A percentile compares a stretch with the other conserved stretches of the same genome.
These are phyloP conservation scores for Ophonus ardosiacus DNA, from an alignment of 2,888 invertebrate species.

Conservation along the genomic window DNA sequence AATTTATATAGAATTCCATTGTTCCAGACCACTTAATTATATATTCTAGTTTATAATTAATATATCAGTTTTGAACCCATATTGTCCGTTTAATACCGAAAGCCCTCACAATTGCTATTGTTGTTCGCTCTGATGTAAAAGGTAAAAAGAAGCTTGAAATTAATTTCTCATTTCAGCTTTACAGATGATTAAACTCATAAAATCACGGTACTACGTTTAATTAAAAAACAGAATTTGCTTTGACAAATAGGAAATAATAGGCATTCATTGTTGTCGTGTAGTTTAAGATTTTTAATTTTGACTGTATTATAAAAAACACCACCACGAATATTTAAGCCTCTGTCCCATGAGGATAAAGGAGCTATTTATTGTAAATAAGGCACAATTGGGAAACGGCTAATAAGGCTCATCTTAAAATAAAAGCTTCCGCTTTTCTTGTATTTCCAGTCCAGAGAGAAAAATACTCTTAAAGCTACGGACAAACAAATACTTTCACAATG, in stretches of 20 bases:
- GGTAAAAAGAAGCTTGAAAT: not conserved
- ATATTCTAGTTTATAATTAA: not conserved
- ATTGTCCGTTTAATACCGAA: not conserved
- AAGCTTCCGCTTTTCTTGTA: conserved; percentile 22
- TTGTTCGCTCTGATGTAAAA: not conserved
- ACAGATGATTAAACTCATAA: not conserved
- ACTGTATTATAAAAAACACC: not conserved
- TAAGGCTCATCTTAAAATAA: conserved; percentile 34
- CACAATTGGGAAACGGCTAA: conserved; percentile 24
- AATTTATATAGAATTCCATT: too few relatives aligned
- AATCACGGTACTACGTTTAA: not conserved
- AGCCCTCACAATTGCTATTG: not conserved
- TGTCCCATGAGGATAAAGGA: conserved; percentile 10
- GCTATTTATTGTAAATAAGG: conserved; percentile 24
- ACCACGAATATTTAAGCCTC: conserved; percentile 14
- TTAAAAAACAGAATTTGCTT: not conserved
- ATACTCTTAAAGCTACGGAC: not conserved
- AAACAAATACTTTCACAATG: not conserved
- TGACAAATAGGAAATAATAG: conserved; percentile 1
- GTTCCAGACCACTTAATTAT: not conserved
- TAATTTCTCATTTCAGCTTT: not conserved
- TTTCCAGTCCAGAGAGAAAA: not conserved
- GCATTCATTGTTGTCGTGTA: not conserved
- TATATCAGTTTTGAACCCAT: not conserved
- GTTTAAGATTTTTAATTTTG: conserved; percentile 4